Base-by-base conservation (phyloP, 2,888 invertebrate species). In the Hirtodrosophila duncani region DNA sequence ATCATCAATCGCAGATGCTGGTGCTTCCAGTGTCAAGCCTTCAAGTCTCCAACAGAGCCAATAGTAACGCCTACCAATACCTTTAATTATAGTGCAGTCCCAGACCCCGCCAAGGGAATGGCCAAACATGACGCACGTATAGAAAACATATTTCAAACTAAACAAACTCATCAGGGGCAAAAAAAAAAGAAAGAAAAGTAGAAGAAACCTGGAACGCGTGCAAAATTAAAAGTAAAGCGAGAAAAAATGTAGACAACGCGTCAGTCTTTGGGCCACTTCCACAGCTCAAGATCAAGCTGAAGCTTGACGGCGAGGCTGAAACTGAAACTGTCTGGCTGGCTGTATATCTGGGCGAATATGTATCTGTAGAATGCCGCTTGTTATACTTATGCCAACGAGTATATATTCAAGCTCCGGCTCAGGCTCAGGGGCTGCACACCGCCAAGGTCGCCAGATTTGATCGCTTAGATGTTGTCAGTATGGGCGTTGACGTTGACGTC, bases 71-170 rank as follows among this genome's bases (percentile, higher is more conserved):
- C 81, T 67, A 64, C 67, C 81, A 81, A 75, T 75, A 81, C 75
- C 67, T 81, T 78, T 75, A 75, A 75, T 75, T 75, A 75, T 75
- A 75, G 81, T 68, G 61, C 37, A 62, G 36, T 38, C 33, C 49
- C 53, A 53, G 51, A 59, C 36, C 30, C 44, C 61, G 52, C 5
- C 44, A 39, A 27, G 33, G 56, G 53, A 30, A n/a, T 56, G 29
- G 46, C 65, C 41, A 72, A 80, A 75, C 78, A 67, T 72, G 81
- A 74, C 79, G 74, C 81, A 81, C 75, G 81, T 75, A 81, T 74
- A 75, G 79, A 75, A 75, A 81, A 81, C 79, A 75, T 75, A 81
- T 81, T 81, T 75, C 75, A 75, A 81, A 81, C 75, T 75, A 75
- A 75, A 75, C 75, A 75, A 75, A 75, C 75, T 75, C 75, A 75